Evolutionary conservation across 2,113 vertebrate genomes (phyloP), one percentile per base, ranked within the genome.

Genomic region (Lophotis ruficrista): DNA sequence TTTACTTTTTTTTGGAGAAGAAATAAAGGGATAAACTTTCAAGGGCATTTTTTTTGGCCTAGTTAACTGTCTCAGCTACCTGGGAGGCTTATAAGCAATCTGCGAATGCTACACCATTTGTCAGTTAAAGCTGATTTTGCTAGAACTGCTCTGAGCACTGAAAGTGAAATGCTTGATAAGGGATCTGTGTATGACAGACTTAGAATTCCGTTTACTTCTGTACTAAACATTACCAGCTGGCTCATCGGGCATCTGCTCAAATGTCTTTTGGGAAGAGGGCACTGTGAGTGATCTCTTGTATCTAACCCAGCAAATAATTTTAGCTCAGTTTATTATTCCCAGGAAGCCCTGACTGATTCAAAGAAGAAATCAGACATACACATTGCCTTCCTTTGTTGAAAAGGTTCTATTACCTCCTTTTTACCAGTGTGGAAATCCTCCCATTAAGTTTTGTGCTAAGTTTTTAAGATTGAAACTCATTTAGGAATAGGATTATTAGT

Each of bases 151-250:
- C 68, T 60, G 43, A 89, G 72, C 75, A 50, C 24, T 84, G 19
- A 23, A 84, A 96, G 41, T 73, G 19, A 86, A 96, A 64, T 66
- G 19, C 61, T 84, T 92, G 72, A 64, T 89, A 79, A 56, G 90
- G 38, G 58, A 79, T 61, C 77, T 23, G 6, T 94, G 72, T 92
- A 87, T 88, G 72, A 90, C 60, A 96, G 90, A 75, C 65, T 72
- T 94, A 93, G 83, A 93, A 90, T 89, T 96, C 64, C 95, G 80
- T 95, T 96, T 96, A 81, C 57, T 95, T 89, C 72, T 93, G 0
- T 82, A 48, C 80, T 97, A 92, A 96, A 75, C 45, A 47, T 92
- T 95, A 79, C 57, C 92, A 95, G 72, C 90, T 97, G 92, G n/a
- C 61, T 76, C 6, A 4, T 61, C 0, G 12, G 92, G 80, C 77